A percentile compares a stretch with the other conserved stretches of the same genome.
Conservation (phyloP, 2,888 invertebrate species). For the Sinhomidia bicolor region DNA sequence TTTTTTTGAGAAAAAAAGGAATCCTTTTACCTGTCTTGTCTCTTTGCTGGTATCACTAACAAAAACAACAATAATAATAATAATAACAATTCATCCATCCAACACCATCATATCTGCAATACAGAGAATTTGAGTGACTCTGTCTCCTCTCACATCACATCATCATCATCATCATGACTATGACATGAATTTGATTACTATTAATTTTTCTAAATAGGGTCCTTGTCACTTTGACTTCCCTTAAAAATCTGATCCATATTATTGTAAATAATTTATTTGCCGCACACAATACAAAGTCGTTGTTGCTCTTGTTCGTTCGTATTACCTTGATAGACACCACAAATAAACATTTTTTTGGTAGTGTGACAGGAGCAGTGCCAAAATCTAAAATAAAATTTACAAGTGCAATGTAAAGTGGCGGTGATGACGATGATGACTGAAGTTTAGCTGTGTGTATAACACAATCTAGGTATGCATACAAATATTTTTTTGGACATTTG, state of each 20-base stretch:
- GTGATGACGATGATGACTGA: no score
- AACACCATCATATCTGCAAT: not conserved
- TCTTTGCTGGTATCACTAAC: not conserved
- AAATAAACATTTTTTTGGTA: not conserved
- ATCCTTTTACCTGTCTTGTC: not conserved
- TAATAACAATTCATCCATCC: not conserved
- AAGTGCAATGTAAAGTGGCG: not conserved
- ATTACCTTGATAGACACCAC: not conserved
- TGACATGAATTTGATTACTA: slow-evolving; percentile 38
- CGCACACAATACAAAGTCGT: not conserved
- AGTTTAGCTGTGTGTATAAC: no score
- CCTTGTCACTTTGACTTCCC: slow-evolving; percentile 31
- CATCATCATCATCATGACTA: no score
- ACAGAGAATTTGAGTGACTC: not conserved
- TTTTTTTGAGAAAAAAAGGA: slow-evolving; percentile 10
- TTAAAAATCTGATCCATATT: not conserved
- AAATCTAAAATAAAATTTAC: not conserved
- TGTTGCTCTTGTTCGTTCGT: not conserved
- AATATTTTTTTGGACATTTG: not conserved
- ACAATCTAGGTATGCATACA: no score
- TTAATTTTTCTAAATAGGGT: slow-evolving; percentile 46
- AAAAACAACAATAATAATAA: not conserved
- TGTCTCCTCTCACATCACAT: not conserved
- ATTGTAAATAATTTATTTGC: slow-evolving; percentile 20
- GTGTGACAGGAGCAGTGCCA: not conserved